Evolutionary conservation across 1,140 invertebrate species (phyloP).

Genomic region (Melipona quadrifasciata): DNA sequence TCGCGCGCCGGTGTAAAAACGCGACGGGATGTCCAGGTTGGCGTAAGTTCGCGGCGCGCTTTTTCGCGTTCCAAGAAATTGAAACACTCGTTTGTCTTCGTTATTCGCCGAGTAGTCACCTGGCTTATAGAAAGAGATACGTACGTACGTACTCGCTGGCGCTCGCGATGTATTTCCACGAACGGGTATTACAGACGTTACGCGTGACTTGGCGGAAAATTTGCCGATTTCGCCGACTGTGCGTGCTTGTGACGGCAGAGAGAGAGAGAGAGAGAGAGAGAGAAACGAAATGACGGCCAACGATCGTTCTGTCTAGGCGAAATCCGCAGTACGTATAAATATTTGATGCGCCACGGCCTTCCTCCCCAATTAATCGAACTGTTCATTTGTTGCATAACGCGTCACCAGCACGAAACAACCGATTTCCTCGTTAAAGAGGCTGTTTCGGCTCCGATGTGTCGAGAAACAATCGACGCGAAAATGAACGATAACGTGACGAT

Average conservation of each 20-base stretch:
- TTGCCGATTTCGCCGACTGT: background rate
- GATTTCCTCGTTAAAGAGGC: conserved; percentile 3
- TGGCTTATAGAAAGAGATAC: conserved; percentile 4
- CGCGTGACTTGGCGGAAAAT: conserved; percentile 28
- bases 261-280: background rate
- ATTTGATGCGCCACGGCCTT: conserved; percentile 20
- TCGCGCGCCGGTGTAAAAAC: background rate
- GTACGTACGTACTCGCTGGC: background rate
- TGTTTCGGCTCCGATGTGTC: background rate
- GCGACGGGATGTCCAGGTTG: background rate
- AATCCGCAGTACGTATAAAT: conserved; percentile 9
- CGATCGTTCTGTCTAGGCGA: background rate
- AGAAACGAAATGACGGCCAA: background rate
- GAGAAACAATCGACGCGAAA: background rate
- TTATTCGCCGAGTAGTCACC: conserved; percentile 47
- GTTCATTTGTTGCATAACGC: conserved; percentile 23
- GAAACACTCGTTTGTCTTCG: conserved; percentile 65
- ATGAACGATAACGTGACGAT: background rate
- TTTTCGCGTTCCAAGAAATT: conserved; percentile 34
- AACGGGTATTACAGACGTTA: background rate
- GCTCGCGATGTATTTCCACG: background rate
- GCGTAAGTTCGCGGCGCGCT: conserved; percentile 2
- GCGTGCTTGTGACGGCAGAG: conserved; percentile 9
- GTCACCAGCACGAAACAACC: conserved; percentile 8
- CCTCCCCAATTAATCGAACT: conserved; percentile 20